These are phyloP conservation scores for Hecatera dysodea DNA, from an alignment of 2,888 invertebrate species.

Conservation along the genomic window DNA sequence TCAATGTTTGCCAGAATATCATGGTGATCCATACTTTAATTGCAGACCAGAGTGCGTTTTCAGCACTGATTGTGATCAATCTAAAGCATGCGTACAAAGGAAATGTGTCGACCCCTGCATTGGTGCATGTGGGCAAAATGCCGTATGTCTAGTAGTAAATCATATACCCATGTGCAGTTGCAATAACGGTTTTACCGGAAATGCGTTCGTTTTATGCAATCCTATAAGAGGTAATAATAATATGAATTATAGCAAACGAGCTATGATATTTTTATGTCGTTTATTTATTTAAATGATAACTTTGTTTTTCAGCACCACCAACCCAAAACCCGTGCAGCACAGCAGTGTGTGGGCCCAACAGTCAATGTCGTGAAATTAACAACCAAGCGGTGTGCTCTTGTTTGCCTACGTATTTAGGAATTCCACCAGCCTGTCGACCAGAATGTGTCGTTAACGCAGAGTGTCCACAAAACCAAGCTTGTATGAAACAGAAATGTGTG, in stretches of 20 bases:
- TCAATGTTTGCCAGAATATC: conserved; percentile 93
- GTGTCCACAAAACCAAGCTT: conserved; percentile 93
- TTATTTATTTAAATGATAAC: conserved; percentile 4
- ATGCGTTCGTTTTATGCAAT: conserved; percentile 86
- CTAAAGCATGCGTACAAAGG: conserved; percentile 93
- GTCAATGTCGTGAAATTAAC: conserved; percentile 92
- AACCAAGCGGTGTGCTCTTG: conserved; percentile 94
- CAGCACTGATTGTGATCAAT: conserved; percentile 93
- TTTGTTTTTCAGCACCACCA: conserved; percentile 71
- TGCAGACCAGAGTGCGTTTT: conserved; percentile 95
- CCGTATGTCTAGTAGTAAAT: conserved; percentile 91
- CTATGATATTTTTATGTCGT: neutral
- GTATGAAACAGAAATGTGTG: conserved; percentile 93
- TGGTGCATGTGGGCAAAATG: conserved; percentile 93
- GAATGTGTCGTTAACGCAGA: conserved; percentile 94
- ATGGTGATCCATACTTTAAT: conserved; percentile 94
- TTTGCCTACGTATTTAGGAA: conserved; percentile 92
- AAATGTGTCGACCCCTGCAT: conserved; percentile 95
- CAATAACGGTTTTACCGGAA: conserved; percentile 92
- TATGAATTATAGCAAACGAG: neutral
- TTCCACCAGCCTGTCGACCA: conserved; percentile 94
- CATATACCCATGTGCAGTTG: conserved; percentile 93
- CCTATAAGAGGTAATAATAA: conserved; percentile 90
- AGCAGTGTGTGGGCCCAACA: conserved; percentile 94
- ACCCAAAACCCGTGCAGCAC: conserved; percentile 92